Conservation (phyloP, 92 coral and sea anemone genomes). For the Hydrozoanthus gracilis region DNA sequence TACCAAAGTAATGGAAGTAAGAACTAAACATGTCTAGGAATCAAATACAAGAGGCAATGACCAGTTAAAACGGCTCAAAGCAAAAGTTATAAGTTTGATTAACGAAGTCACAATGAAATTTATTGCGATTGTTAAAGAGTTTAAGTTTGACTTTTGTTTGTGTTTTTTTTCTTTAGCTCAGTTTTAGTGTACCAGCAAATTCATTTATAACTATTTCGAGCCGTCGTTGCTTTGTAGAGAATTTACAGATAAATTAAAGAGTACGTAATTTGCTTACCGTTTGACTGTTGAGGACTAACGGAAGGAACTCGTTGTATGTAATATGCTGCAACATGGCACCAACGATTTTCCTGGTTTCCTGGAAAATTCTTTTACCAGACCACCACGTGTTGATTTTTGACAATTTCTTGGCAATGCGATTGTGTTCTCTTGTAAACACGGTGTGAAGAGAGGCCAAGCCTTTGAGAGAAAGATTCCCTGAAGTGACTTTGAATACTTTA, state of each 20-base stretch:
- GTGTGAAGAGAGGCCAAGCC: slow-evolving; percentile 62
- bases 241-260: neutral
- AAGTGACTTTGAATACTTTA: no score
- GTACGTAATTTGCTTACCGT: slow-evolving; percentile 20
- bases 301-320: slow-evolving; percentile 53
- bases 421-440: slow-evolving; percentile 62
- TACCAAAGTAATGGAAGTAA: no score
- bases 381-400: slow-evolving; percentile 47
- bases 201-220: neutral
- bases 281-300: slow-evolving; percentile 26
- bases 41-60: no score
- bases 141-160: no score
- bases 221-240: neutral
- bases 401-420: slow-evolving; percentile 53
- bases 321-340: slow-evolving; percentile 67
- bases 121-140: no score
- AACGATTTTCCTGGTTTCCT: slow-evolving; percentile 63
- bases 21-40: no score
- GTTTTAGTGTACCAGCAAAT: neutral
- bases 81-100: no score
- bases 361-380: slow-evolving; percentile 58
- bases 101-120: no score
- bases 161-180: neutral
- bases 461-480: neutral
- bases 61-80: no score